Evolutionary conservation across 2,113 vertebrate species (phyloP).

Genomic region (Myiagra hebetior): DNA sequence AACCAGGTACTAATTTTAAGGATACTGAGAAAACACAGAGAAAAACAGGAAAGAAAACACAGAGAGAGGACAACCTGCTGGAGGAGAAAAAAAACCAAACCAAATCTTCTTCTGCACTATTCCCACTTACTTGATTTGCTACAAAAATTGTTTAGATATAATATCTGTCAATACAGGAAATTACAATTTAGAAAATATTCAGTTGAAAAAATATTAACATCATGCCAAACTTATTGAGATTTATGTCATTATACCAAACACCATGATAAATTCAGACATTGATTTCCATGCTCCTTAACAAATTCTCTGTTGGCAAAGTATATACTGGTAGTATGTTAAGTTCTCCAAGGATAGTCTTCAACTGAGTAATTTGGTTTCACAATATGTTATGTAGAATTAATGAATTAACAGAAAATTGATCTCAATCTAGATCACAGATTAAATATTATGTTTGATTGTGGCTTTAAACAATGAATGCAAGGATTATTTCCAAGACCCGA

Average conservation of each 20-base stretch:
- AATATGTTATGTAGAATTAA: neutral
- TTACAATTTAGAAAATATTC: neutral
- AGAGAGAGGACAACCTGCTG: neutral
- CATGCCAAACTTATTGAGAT: neutral
- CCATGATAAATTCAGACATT: neutral
- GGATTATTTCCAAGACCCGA: neutral
- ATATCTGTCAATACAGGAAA: neutral
- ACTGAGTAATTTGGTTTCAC: neutral
- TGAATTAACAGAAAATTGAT: neutral
- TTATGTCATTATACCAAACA: neutral
- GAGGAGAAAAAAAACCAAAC: neutral
- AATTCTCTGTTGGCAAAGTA: neutral
- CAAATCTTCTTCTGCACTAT: neutral
- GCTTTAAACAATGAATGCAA: neutral
- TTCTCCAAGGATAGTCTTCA: neutral
- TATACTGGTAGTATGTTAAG: fast-evolving
- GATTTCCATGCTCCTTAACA: neutral
- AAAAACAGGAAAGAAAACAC: neutral
- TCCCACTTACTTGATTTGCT: neutral
- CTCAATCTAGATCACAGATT: neutral
- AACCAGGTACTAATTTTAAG: neutral
- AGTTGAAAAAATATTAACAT: neutral
- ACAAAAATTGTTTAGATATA: neutral
- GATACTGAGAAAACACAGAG: neutral
- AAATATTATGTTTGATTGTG: neutral